Evolutionary conservation across 1,140 invertebrate species (phyloP), one percentile per base, ranked within the genome.

Genomic region (Zophobas atratus): DNA sequence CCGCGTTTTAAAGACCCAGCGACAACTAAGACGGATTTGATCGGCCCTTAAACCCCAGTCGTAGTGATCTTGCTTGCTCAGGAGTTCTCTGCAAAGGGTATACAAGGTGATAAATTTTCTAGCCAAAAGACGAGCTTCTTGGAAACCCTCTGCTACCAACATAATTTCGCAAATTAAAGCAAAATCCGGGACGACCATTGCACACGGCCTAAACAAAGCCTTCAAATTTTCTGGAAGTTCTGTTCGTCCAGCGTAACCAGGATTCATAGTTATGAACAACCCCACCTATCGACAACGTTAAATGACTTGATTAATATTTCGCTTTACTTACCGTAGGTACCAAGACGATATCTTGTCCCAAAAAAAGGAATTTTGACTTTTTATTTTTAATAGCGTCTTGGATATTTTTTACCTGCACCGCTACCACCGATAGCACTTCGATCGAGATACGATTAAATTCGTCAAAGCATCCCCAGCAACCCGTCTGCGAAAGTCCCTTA

Each of bases 191-290:
- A 97, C 96, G 2, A 97, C 95, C 96, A 98, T 98, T 43, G 97
- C 96, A 86, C 96, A 98, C 1, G 96, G 96, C 86, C 96, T 92
- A 84, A 87, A 88, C 4, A 95, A 83, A 8, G 93, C 93, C 86
- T 95, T 92, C 33, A 92, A 81, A 84, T 92, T 92, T 85, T 92
- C 91, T 0, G 91, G 91, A 2, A 92, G 86, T 84, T 95, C 94
- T 0, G 94, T 94, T 80, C 94, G 88, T 1, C 94, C 95, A 2
- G 94, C 94, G 85, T 96, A 96, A 34, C 93, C 94, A 6, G 97
- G 97, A 89, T 98, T 98, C 96, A 98, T 98, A 0, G 96, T 98
- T 71, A 98, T 97, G 83, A 98, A 98, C 84, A 97, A 93, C 2
- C 96, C 97, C 35, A 97, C 92, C 83, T 84, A 75, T 57, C 39